Evolutionary conservation across 2,888 invertebrate genomes (phyloP).

Genomic region (Sesia bembeciformis): DNA sequence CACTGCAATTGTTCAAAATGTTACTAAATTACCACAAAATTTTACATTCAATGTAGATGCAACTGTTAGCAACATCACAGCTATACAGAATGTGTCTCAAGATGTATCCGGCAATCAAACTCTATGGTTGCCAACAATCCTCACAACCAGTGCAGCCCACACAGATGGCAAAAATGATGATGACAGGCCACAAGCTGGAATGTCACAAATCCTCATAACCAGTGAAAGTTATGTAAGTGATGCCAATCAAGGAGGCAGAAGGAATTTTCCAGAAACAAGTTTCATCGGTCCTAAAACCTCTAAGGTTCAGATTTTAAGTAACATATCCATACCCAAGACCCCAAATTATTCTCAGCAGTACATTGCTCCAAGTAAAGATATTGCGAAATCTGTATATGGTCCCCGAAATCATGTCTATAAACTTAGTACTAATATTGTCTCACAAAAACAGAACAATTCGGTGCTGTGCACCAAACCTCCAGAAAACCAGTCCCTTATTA

Average conservation of each 20-base stretch:
- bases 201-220: constrained; percentile 66
- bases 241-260: constrained; percentile 36
- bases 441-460: constrained; percentile 55
- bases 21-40: constrained; percentile 61
- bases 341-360: constrained; percentile 55
- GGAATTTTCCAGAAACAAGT: constrained; percentile 58
- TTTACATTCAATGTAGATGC: constrained; percentile 67
- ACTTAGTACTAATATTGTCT: constrained; percentile 47
- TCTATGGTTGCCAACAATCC: constrained; percentile 63
- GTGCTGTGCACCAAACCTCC: constrained; percentile 55
- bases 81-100: constrained; percentile 64
- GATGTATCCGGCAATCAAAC: constrained; percentile 60
- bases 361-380: constrained; percentile 48
- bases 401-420: constrained; percentile 63
- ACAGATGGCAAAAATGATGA: constrained; percentile 50
- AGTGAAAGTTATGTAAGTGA: constrained; percentile 63
- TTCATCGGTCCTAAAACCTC: constrained; percentile 54
- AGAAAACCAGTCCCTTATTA: constrained; percentile 57
- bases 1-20: constrained; percentile 64
- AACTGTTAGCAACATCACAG: constrained; percentile 59
- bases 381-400: constrained; percentile 49
- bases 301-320: constrained; percentile 69
- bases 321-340: constrained; percentile 62
- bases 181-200: constrained; percentile 43
- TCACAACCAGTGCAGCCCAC: constrained; percentile 47